Percentiles rank a stretch among this genome's conserved stretches.
Conservation (phyloP, 2,888 invertebrate species). For the Andrena marginata region DNA sequence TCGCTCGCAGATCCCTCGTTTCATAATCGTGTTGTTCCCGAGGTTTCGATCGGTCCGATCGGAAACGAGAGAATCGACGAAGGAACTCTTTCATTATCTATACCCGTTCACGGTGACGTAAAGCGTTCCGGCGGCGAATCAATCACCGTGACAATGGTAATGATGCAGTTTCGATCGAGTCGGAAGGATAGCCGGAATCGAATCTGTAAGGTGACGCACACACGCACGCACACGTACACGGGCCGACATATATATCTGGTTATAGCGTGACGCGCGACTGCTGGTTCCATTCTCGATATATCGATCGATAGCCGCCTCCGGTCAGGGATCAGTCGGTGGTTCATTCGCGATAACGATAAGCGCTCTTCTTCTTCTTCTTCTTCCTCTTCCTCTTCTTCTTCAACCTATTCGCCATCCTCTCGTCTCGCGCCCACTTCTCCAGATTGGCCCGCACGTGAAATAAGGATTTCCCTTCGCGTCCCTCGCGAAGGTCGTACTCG, state of each 20-base stretch:
- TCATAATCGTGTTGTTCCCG: constrained; percentile 22
- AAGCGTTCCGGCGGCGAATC: constrained; percentile 13
- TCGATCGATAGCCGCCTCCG: constrained; percentile 67
- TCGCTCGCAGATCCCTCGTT: constrained; percentile 23
- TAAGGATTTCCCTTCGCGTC: constrained; percentile 51
- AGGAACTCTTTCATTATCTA: not conserved
- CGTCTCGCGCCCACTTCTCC: constrained; percentile 10
- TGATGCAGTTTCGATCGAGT: constrained; percentile 41
- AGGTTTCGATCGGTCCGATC: not conserved
- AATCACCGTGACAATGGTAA: constrained; percentile 40
- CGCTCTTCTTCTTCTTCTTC: constrained; percentile 30
- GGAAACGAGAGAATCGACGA: too few species aligned
- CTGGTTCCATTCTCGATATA: constrained; percentile 67
- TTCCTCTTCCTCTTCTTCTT: constrained; percentile 18
- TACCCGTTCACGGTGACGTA: not conserved
- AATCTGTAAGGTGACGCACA: constrained; percentile 40
- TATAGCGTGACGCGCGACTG: constrained; percentile 68
- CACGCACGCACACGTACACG: not conserved
- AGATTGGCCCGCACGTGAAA: constrained; percentile 59
- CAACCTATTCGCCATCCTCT: not conserved
- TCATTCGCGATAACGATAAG: constrained; percentile 62
- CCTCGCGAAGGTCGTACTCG: constrained; percentile 53
- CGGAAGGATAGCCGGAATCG: constrained; percentile 40
- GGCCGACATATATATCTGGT: constrained; percentile 46
- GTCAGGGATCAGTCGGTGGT: constrained; percentile 69